A percentile compares a stretch with the other conserved stretches of the same genome.
phyloP scores from a whole-genome alignment of 2,888 invertebrate genomes.

The Octodonta nipae region DNA sequence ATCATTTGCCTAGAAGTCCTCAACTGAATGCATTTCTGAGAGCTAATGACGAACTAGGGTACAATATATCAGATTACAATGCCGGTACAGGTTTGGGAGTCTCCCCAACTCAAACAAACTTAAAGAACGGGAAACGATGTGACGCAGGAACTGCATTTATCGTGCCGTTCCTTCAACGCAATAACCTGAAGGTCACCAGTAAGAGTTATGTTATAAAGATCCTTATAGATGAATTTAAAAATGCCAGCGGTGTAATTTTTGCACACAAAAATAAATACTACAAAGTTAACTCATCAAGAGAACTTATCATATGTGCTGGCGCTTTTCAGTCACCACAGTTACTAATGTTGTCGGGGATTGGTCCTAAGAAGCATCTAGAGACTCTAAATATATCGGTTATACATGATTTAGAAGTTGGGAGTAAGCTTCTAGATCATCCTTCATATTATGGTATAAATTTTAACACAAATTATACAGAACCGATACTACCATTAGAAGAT shows the following conservation, averaged over 20 bases:
- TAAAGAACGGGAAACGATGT: constrained; percentile 55
- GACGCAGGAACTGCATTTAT: constrained; percentile 66
- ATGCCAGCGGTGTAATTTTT: constrained; percentile 53
- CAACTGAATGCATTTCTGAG: constrained; percentile 50
- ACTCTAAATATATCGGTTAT: constrained; percentile 14
- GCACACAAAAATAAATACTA: constrained; percentile 40
- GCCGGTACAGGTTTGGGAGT: constrained; percentile 53
- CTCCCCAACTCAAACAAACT: constrained; percentile 51
- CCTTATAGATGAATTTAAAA: constrained; percentile 46
- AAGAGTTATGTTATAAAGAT: constrained; percentile 48
- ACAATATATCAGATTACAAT: too few species aligned
- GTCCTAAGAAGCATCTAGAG: constrained; percentile 46
- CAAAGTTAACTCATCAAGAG: constrained; percentile 47
- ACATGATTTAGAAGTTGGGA: constrained; percentile 15
- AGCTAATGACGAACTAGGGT: constrained; percentile 53
- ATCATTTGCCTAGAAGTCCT: constrained; percentile 12
- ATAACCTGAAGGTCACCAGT: constrained; percentile 56
- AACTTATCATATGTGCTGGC: constrained; percentile 65
- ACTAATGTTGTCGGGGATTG: constrained; percentile 60
- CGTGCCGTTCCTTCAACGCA: constrained; percentile 46
- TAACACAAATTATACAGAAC: constrained; percentile 12
- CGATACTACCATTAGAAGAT: constrained; percentile 5
- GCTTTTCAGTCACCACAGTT: constrained; percentile 70
- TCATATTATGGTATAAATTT: constrained; percentile 11
- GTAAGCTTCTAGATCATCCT: constrained; percentile 14